Base-by-base conservation (phyloP, 2,888 invertebrate genomes). In the Ditylenchus weischeri region DNA sequence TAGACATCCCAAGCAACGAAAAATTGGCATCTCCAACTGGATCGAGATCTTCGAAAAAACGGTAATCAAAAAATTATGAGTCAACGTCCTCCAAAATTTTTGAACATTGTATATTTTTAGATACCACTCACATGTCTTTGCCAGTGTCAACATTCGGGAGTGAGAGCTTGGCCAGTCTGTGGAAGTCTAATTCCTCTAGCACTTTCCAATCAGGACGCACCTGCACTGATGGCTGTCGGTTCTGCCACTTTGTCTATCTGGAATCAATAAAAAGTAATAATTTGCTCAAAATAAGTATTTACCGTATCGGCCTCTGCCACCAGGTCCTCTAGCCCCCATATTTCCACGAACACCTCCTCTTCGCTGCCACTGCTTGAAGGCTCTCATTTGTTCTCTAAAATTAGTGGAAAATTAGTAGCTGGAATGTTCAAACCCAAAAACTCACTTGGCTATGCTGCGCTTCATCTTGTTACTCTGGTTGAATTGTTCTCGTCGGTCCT, bases 121-220 rank as follows among this genome's bases (percentile, higher is more conserved):
- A 54, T 54, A 13, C 29, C 7, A 81, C 85, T 83, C 83, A 88
- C 88, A 89, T 83, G 81, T 88, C 88, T 73, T 86, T 85, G 49
- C 87, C 87, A 51, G 93, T 93, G 79, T 90, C 91, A 68, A 96
- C 89, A 75, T 89, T 90, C 0, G 96, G 95, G 76, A 98, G 86
- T 35, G 71, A 74, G 4, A 99, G 87, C 84, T 98, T 98, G 51
- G 90, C 89, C 70, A 98, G 87, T 4, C 96, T 88, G 11, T 92
- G 92, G 84, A 98, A 96, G 86, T 99, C 98, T 90, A 99, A 94
- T 84, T 99, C 98, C 68, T 86, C 85, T 74, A 96, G 91, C 3
- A 95, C 94, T 65, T 88, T 88, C 98, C 98, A 99, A 73, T 93
- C 92, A 11, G 95, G 91, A 57, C 91, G 88, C 0, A 98, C 93